Evolutionary conservation across 2,888 invertebrate genomes (phyloP).

Genomic region (Mythimna impura): DNA sequence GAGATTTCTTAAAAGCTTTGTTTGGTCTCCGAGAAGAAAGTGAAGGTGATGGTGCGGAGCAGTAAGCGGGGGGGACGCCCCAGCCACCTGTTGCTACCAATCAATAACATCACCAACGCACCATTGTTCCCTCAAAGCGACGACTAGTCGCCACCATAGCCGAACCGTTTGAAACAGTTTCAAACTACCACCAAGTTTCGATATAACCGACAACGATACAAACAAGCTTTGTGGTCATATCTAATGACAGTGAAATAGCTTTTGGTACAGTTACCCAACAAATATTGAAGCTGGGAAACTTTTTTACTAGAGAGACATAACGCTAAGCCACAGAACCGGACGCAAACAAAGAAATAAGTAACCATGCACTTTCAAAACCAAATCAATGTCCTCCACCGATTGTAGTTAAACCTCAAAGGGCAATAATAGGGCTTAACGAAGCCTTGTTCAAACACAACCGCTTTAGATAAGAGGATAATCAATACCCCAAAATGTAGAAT

Average conservation of each 20-base stretch:
- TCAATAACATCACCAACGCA: slow-evolving; percentile 86
- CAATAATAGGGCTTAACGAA: slow-evolving; percentile 79
- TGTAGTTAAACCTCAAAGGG: slow-evolving; percentile 71
- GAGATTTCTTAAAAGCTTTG: slow-evolving; percentile 51
- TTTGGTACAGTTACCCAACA: slow-evolving; percentile 31
- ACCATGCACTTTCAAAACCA: slow-evolving; percentile 58
- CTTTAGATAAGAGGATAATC: slow-evolving; percentile 80
- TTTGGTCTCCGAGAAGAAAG: slow-evolving; percentile 73
- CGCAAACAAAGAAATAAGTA: slow-evolving; percentile 42
- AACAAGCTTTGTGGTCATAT: slow-evolving; percentile 45
- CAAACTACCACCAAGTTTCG: slow-evolving; percentile 57
- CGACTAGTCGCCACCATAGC: slow-evolving; percentile 69
- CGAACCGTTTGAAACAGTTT: slow-evolving; percentile 55
- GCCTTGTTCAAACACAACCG: slow-evolving; percentile 78
- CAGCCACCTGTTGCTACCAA: slow-evolving; percentile 87
- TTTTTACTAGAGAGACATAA: slow-evolving; percentile 22
- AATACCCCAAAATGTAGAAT: slow-evolving; percentile 72
- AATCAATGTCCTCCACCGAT: slow-evolving; percentile 73
- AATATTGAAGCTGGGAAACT: slow-evolving; percentile 30
- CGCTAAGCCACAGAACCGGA: slow-evolving; percentile 37
- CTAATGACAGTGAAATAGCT: slow-evolving; percentile 33
- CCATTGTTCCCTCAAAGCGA: slow-evolving; percentile 80
- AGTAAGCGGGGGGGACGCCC: slow-evolving; percentile 80
- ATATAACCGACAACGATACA: slow-evolving; percentile 26
- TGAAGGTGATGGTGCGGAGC: slow-evolving; percentile 76